Evolutionary conservation across 64 coral and sea anemone genomes (phyloP).

Genomic region (Platygyra sinensis): DNA sequence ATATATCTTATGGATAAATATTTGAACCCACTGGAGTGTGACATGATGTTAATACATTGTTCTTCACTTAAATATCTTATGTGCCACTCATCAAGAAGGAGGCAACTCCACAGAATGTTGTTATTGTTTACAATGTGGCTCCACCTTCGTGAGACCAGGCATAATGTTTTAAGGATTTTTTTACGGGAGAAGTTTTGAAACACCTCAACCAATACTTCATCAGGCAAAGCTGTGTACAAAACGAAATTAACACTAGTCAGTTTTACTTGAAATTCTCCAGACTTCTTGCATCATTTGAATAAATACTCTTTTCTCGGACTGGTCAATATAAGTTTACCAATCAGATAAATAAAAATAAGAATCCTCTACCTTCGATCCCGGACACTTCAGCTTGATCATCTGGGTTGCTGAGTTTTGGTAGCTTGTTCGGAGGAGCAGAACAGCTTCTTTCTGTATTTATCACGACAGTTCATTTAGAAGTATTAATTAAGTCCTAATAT

Average conservation of each 20-base stretch:
- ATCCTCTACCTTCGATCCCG: constrained; percentile 64
- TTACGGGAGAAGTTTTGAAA: constrained; percentile 67
- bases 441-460: too few relatives aligned
- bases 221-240: constrained; percentile 69
- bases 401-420: too few relatives aligned
- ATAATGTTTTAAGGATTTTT: constrained; percentile 60
- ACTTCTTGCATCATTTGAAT: constrained; percentile 62
- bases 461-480: too few relatives aligned
- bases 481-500: too few relatives aligned
- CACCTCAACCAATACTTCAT: constrained; percentile 71
- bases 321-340: constrained; percentile 45
- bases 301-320: constrained; percentile 39
- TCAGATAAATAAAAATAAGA: constrained; percentile 60
- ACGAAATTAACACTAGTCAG: constrained; percentile 61
- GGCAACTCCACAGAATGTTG: constrained; percentile 53
- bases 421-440: too few relatives aligned
- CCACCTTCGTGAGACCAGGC: constrained; percentile 59
- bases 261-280: constrained; percentile 49
- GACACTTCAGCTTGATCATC: too few relatives aligned
- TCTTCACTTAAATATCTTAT: constrained; percentile 49
- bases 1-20: constrained; percentile 60
- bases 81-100: constrained; percentile 66
- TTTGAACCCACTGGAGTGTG: constrained; percentile 60
- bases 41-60: constrained; percentile 49
- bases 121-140: constrained; percentile 61